phyloP scores from a whole-genome alignment of 1,140 invertebrate species.

The Ips typographus region DNA sequence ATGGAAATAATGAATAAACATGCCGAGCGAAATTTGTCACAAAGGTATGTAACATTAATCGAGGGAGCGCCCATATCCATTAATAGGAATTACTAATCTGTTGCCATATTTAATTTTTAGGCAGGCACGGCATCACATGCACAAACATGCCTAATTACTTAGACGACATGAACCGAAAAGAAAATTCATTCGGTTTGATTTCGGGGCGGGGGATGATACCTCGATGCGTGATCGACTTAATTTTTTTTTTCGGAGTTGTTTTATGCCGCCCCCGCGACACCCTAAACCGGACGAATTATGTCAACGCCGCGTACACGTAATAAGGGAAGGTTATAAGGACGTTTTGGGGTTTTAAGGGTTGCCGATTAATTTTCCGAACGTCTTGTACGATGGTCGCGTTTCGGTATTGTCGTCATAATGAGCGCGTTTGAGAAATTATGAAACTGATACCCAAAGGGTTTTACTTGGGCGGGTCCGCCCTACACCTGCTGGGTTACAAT shows the following conservation, averaged over 20 bases:
- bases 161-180: conserved; percentile 34
- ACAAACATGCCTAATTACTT: conserved; percentile 37
- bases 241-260: background rate
- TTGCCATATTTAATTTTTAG: conserved; percentile 39
- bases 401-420: conserved; percentile 16
- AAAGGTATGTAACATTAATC: conserved; percentile 36
- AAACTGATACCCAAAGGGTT: background rate
- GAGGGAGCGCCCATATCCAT: conserved; percentile 34
- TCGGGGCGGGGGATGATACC: conserved; percentile 20
- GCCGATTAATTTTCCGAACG: conserved; percentile 23
- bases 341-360: conserved; percentile 15
- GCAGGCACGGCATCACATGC: conserved; percentile 27
- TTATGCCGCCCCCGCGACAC: no score
- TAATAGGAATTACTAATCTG: conserved; percentile 39
- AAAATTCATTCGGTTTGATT: conserved; percentile 36
- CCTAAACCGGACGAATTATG: no score
- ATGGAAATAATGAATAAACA: conserved; percentile 35
- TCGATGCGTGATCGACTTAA: conserved; percentile 2
- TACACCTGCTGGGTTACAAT: no score
- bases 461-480: no score
- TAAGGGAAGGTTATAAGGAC: background rate
- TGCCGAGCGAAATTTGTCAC: conserved; percentile 34
- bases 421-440: conserved; percentile 15
- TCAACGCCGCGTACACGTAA: background rate
- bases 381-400: conserved; percentile 22